Evolutionary conservation across 2,888 invertebrate species (phyloP), one percentile per base, ranked within the genome.

Genomic region (Pyrocoelia pectoralis): DNA sequence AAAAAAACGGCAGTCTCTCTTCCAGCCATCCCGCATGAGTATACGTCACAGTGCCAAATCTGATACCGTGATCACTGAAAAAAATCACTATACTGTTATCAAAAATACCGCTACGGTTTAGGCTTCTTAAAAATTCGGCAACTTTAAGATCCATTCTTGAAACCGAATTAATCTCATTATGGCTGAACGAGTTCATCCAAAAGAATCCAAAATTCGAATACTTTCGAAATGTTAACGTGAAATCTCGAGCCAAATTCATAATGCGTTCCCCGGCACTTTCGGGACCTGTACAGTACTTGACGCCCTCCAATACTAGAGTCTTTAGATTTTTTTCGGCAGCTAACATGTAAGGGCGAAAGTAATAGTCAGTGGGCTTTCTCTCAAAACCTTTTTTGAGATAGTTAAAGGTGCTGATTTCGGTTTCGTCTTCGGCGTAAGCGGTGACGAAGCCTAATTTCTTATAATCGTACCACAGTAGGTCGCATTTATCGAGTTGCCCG

Each of bases 141-240:
- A 91, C 77, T 52, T 87, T 84, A 1, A 78, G 80, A 72, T 94
- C 94, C 81, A 90, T 88, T 29, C 87, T 84, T 17, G 88, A 85
- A 0, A 89, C 87, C 5, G 87, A 85, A 72, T 89, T 90, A 17
- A 90, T 83, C 58, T 86, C 84, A 69, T 91, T 88, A 76, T 93
- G 93, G 70, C 91, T 93, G 69, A 89, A 89, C n/a, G 89, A 88
- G 74, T 92, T 92, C 68, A 90, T 86, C 93, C 93, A 93, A 77
- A 93, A 92, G 17, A 93, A 82, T 0, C 91, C 92, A 72, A 94
- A 93, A 75, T 86, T 90, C 0, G 88, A 86, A 1, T 85, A 80
- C 24, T 84, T 81, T 67, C 84, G 83, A 70, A 88, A 90, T 0
- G 87, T 86, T 0, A 82, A 81, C 0, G 87, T 85, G 72, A 93